These are phyloP conservation scores for Nomia melanderi DNA, from an alignment of 1,140 invertebrate genomes.

Conservation along the genomic window DNA sequence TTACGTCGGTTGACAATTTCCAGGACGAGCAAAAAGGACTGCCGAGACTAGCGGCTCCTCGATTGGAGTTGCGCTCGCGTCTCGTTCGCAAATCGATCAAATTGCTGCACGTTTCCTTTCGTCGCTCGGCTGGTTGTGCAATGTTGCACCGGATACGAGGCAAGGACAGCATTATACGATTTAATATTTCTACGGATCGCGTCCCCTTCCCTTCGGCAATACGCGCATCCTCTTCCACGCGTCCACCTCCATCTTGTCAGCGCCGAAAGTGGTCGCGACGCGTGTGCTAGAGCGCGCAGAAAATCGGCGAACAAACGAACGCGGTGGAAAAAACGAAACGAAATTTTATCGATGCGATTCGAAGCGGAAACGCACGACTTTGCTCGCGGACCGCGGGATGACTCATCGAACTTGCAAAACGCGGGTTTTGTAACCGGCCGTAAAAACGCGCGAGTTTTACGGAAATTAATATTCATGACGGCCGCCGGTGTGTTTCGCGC, in stretches of 20 bases:
- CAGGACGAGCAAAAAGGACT: not conserved
- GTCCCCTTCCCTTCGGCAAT: too few species aligned
- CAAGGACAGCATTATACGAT: conserved; percentile 33
- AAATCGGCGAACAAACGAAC: not conserved
- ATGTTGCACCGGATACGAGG: conserved; percentile 39
- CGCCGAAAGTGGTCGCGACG: not conserved
- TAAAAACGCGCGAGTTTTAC: not conserved
- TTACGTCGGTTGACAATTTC: not conserved
- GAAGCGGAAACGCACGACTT: not conserved
- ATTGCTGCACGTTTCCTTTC: not conserved
- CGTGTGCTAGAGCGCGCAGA: not conserved
- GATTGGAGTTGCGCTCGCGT: conserved; percentile 16
- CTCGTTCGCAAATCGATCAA: conserved; percentile 2
- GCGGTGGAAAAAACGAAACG: not conserved
- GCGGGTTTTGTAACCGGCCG: not conserved
- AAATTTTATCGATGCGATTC: conserved; percentile 1
- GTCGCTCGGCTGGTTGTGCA: conserved; percentile 16
- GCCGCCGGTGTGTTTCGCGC: not conserved
- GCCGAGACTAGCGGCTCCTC: conserved; percentile 2
- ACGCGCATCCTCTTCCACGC: too few species aligned
- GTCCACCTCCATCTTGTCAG: too few species aligned
- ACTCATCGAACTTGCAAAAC: conserved; percentile 30
- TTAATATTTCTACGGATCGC: not conserved
- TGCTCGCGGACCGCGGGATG: not conserved
- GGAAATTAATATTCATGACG: conserved; percentile 21